phyloP scores from a whole-genome alignment of 2,797 vertebrate species.

The Oryzias sinensis region DNA sequence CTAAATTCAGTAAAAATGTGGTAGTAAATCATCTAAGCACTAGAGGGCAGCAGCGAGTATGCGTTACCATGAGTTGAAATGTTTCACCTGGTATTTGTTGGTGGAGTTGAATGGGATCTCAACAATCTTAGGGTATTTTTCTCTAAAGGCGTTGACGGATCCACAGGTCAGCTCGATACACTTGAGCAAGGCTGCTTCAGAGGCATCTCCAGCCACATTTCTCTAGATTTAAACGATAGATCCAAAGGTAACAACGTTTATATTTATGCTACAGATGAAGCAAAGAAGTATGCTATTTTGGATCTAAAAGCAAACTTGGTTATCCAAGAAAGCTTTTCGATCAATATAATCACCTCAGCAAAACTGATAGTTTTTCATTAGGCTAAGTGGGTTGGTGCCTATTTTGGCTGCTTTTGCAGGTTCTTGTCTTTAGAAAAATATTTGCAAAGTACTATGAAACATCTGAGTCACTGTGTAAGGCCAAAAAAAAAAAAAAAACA shows the following conservation, averaged over 20 bases:
- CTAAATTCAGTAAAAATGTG: not conserved
- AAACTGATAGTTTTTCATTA: constrained; percentile 30
- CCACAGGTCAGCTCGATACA: constrained; percentile 95
- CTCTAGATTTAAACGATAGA: constrained; percentile 67
- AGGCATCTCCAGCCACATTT: constrained; percentile 91
- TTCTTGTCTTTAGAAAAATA: constrained; percentile 9
- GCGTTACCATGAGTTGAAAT: not conserved
- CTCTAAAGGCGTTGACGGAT: constrained; percentile 86
- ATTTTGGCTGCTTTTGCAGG: constrained; percentile 20
- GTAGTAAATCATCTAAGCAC: constrained; percentile 7
- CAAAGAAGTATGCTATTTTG: too few relatives aligned
- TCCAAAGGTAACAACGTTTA: too few relatives aligned
- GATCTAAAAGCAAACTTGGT: too few relatives aligned
- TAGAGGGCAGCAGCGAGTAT: constrained; percentile 15
- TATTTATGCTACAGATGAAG: too few relatives aligned
- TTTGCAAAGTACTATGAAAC: constrained; percentile 22
- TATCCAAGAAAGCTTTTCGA: too few relatives aligned
- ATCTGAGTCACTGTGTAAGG: not conserved
- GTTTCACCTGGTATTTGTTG: constrained; percentile 93
- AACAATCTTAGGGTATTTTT: constrained; percentile 76
- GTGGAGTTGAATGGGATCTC: constrained; percentile 73
- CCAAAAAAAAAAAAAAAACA: not conserved
- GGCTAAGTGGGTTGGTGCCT: constrained; percentile 24
- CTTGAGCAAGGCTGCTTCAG: constrained; percentile 91
- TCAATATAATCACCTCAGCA: constrained; percentile 13